Evolutionary conservation across 2,113 vertebrate genomes (phyloP).

Genomic region (Casuarius casuarius): DNA sequence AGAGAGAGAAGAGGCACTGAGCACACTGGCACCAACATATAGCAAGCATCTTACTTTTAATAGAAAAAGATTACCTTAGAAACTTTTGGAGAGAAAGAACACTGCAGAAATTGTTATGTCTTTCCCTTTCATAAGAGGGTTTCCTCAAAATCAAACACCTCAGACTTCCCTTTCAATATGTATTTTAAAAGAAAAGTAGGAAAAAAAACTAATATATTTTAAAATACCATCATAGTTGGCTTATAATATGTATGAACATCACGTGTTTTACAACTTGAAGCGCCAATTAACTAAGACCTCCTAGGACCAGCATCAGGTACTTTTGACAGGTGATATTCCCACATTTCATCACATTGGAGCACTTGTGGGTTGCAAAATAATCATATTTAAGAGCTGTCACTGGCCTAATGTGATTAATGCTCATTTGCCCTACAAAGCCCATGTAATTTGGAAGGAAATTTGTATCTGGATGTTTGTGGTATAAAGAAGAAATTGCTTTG

Average conservation of each 20-base stretch:
- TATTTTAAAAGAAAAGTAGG: background rate
- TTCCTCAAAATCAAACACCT: background rate
- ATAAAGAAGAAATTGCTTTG: background rate
- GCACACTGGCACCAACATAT: background rate
- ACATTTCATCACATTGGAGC: background rate
- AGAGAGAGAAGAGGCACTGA: too few relatives aligned
- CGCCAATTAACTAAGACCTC: background rate
- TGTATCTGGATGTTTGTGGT: background rate
- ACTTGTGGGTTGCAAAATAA: background rate
- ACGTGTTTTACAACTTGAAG: background rate
- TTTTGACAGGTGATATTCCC: background rate
- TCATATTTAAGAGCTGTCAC: background rate
- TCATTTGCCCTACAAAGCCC: background rate
- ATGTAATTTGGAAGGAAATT: background rate
- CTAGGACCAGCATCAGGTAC: background rate
- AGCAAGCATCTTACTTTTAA: background rate
- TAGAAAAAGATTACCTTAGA: background rate
- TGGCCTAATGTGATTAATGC: background rate
- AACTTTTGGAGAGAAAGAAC: background rate
- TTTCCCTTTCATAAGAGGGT: background rate
- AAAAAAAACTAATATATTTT: background rate
- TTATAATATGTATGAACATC: background rate
- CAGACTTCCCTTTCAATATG: background rate
- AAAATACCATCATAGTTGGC: background rate
- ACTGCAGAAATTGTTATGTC: background rate